Evolutionary conservation across 2,113 vertebrate genomes (phyloP).

Genomic region (Chrysochloris asiatica): DNA sequence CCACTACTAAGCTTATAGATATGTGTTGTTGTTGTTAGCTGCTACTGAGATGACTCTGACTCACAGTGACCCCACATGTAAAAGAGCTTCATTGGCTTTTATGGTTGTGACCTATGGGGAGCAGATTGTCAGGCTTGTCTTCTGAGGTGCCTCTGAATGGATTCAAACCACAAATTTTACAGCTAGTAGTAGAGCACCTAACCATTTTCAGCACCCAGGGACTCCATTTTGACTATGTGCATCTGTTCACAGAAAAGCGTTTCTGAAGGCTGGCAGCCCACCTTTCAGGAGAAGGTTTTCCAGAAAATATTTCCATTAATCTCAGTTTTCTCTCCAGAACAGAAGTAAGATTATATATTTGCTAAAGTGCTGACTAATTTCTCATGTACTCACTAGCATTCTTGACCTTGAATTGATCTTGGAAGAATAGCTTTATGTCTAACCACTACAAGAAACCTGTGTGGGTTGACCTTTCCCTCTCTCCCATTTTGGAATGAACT

Average conservation of each 20-base stretch:
- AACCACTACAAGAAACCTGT: neutral
- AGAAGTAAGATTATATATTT: slow-evolving; percentile 23
- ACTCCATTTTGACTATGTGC: neutral
- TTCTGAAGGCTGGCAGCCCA: no score
- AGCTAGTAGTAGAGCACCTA: neutral
- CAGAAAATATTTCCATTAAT: slow-evolving; percentile 42
- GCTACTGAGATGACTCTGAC: neutral
- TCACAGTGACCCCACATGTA: neutral
- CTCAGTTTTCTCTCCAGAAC: no score
- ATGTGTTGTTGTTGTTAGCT: neutral
- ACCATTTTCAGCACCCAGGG: neutral
- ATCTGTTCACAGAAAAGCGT: neutral
- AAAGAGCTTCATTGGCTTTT: neutral
- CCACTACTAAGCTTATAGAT: neutral
- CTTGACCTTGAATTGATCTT: neutral
- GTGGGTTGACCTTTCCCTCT: neutral
- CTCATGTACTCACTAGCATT: neutral
- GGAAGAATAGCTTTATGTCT: neutral
- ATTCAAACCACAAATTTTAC: neutral
- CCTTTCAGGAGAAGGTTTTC: neutral
- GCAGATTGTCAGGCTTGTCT: no score
- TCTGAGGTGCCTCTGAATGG: neutral
- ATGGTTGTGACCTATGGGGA: no score
- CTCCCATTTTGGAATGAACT: neutral
- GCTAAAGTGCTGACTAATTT: neutral